Evolutionary conservation across 2,797 vertebrate species (phyloP).

Genomic region (Dryobates pubescens): DNA sequence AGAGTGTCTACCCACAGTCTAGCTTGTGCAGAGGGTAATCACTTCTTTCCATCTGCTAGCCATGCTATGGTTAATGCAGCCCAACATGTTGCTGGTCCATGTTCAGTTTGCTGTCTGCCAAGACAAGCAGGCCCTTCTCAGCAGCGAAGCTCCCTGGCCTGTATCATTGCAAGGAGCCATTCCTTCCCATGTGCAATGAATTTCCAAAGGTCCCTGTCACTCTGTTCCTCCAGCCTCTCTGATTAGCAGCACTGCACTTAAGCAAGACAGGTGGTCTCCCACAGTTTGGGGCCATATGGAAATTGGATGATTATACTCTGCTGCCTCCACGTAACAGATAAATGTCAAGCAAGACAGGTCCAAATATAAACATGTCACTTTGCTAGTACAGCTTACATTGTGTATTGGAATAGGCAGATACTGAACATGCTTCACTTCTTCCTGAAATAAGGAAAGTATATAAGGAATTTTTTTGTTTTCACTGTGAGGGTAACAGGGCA

Average conservation of each 20-base stretch:
- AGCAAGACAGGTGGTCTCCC: background rate
- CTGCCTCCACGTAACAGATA: background rate
- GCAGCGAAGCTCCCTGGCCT: background rate
- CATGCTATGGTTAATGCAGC: too few species aligned
- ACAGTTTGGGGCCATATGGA: background rate
- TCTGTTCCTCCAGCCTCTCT: background rate
- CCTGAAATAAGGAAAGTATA: background rate
- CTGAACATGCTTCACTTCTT: background rate
- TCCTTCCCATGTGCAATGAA: background rate
- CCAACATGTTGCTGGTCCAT: background rate
- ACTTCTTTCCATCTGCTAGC: too few species aligned
- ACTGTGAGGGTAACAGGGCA: too few species aligned
- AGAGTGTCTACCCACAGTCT: background rate
- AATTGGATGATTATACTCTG: background rate
- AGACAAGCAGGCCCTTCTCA: background rate
- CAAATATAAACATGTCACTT: background rate
- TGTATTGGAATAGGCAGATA: background rate
- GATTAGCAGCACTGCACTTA: background rate
- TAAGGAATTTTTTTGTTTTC: too few species aligned
- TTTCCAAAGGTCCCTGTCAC: background rate
- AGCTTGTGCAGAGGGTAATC: background rate
- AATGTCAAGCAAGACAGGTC: background rate
- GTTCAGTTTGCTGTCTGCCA: background rate
- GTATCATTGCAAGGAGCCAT: background rate
- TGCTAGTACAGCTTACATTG: background rate